Base-by-base conservation (phyloP, 2,113 vertebrate genomes). In the Istiophorus platypterus region DNA sequence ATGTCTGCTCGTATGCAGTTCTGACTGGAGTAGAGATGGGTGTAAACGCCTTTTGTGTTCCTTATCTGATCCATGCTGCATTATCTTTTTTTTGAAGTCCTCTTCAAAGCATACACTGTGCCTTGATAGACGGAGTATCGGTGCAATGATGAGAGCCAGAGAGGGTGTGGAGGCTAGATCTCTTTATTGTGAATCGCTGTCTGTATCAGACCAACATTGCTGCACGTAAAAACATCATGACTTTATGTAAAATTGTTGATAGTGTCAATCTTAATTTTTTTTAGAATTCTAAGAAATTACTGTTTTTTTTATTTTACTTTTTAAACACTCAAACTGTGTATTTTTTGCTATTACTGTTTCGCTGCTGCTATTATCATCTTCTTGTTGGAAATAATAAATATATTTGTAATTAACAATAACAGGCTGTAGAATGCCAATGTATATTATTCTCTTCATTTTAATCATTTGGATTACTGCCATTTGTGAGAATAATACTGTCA, bases 31-130 rank as follows among this genome's bases (percentile, higher is more conserved):
- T 74, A 67, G 66, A 88, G 85, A 85, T 70, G 89, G 86, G 87
- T 79, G 88, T 89, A 93, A 89, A 92, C 65, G 88, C 72, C 85
- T 89, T 89, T 90, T 85, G 84, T 92, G 84, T 88, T 91, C 75
- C 80, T 90, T 87, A 89, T 92, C 87, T 90, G 89, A 92, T 91
- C 72, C 22, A n/a, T 58, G 76, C 88, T 84, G 77, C 80, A 71
- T 86, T 78, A 76, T 82, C 78, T 76, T 87, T 91, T 92, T 87
- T 91, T 92, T 87, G 89, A 92, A 91, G 88, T 88, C 13, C 15
- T 91, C 85, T 91, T 92, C 90, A 93, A 90, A 92, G 89, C 26
- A 3, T 24, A 66, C 58, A 88, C 74, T 84, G 70, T 84, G 86
- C 85, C 76, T 76, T 42, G 54, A 69, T 82, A 89, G 86, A 91